Percentiles rank a stretch among this genome's conserved stretches.
Conservation (phyloP, 2,113 vertebrate genomes). For the Ailurus styani region DNA sequence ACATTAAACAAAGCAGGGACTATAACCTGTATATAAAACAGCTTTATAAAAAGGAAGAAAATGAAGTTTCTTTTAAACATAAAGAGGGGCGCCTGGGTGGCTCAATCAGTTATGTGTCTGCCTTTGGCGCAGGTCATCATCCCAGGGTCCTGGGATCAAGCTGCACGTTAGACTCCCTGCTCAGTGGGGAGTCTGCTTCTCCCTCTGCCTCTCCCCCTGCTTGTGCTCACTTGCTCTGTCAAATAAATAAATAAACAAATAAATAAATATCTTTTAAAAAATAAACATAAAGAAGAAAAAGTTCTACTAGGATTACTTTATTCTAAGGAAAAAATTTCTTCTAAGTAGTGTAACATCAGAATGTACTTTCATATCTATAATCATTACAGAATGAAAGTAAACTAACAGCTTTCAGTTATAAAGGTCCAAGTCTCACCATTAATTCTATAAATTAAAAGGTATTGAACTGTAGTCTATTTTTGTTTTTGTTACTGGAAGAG, state of each 20-base stretch:
- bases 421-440: not conserved
- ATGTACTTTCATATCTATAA: not conserved
- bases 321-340: slow-evolving; percentile 21
- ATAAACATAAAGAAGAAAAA: not conserved
- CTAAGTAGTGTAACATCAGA: not conserved
- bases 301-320: slow-evolving; percentile 37
- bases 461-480: slow-evolving; percentile 10
- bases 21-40: not conserved
- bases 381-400: not conserved
- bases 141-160: not conserved
- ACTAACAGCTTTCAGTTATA: not conserved
- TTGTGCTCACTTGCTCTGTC: not conserved
- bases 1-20: not conserved
- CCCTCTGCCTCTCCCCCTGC: not conserved
- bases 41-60: not conserved
- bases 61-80: slow-evolving; percentile 26
- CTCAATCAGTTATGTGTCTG: not conserved
- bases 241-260: not conserved
- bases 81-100: not conserved
- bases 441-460: not conserved
- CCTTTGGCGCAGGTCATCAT: not conserved
- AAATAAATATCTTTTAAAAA: not conserved
- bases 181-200: not conserved
- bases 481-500: slow-evolving; percentile 2
- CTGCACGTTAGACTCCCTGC: not conserved